Evolutionary conservation across 2,888 invertebrate genomes (phyloP), one percentile per base, ranked within the genome.

Genomic region (Stenichneumon culpator): DNA sequence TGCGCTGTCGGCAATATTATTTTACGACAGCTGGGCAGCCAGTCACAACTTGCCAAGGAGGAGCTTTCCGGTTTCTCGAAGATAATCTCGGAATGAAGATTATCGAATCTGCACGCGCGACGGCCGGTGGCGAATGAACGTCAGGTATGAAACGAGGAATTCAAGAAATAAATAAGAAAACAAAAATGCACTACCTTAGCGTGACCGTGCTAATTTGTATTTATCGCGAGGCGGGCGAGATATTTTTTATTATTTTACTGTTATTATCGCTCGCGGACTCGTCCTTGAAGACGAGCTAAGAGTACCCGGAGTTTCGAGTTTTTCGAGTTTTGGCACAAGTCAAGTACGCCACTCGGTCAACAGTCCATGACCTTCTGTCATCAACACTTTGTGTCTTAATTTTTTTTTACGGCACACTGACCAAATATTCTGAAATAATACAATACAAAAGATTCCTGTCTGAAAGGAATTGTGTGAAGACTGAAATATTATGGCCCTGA

Each of bases 261-360:
- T 79, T 79, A 63, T 72, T 52, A 44, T 77, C 36, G 47, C 67
- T 57, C 22, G 57, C 50, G 52, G 39, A 28, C 39, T 75, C 57
- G 83, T 47, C 86, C 86, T 83, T 83, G 83, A 47, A 52, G 80
- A 65, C 52, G 72, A 72, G 63, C 36, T 22, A 39, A 65, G 77
- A 19, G 73, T 68, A 78, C 73, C 63, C 78, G 80, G 69, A 67
- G 32, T 54, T 50, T 54, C 36, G 36, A 19, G 14, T 72, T 74
- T 79, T 82, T 82, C 70, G 73, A 69, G 63, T n/a, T 68, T 74
- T 63, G 75, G 28, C 16, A 19, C 7, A 22, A 70, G 68, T 32
- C 65, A 73, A 79, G 78, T 74, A 16, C 79, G 69, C 78, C 78
- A 86, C 73, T 83, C 81, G 86, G 86, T 78, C 78, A 86, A 77